Conservation (phyloP, 1,140 invertebrate species). For the Amyelois transitella region DNA sequence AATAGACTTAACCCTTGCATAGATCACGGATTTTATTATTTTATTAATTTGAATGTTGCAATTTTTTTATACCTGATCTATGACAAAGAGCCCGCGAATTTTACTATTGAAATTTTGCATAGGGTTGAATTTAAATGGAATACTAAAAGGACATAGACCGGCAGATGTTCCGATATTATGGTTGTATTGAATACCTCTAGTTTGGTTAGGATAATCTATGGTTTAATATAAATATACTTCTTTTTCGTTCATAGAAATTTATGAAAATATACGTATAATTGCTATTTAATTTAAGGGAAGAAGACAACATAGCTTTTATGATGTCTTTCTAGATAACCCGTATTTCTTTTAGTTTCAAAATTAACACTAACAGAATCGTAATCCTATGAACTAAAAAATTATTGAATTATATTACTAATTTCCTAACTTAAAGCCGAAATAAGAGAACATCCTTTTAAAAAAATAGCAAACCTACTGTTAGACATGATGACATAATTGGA, state of each 20-base stretch:
- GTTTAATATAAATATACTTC: neutral
- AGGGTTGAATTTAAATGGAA: conserved; percentile 49
- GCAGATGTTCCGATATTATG: conserved; percentile 44
- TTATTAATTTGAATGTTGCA: conserved; percentile 72
- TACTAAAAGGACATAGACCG: conserved; percentile 27
- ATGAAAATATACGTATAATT: neutral
- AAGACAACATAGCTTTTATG: too few species aligned
- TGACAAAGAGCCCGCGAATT: conserved; percentile 52
- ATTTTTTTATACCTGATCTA: conserved; percentile 68
- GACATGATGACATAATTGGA: too few species aligned
- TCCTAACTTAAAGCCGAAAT: too few species aligned
- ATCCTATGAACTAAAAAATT: too few species aligned
- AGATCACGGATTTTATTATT: conserved; percentile 56
- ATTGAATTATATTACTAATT: too few species aligned
- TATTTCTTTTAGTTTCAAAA: too few species aligned
- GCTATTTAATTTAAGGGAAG: too few species aligned
- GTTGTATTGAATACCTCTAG: neutral
- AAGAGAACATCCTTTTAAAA: too few species aligned
- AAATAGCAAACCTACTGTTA: too few species aligned
- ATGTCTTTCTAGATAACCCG: too few species aligned
- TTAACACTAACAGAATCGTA: too few species aligned
- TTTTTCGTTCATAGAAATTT: neutral
- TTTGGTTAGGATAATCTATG: neutral
- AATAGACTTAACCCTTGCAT: conserved; percentile 56
- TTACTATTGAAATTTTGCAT: conserved; percentile 66